Base-by-base conservation (phyloP, 2,888 invertebrate genomes). In the Idaea straminata region DNA sequence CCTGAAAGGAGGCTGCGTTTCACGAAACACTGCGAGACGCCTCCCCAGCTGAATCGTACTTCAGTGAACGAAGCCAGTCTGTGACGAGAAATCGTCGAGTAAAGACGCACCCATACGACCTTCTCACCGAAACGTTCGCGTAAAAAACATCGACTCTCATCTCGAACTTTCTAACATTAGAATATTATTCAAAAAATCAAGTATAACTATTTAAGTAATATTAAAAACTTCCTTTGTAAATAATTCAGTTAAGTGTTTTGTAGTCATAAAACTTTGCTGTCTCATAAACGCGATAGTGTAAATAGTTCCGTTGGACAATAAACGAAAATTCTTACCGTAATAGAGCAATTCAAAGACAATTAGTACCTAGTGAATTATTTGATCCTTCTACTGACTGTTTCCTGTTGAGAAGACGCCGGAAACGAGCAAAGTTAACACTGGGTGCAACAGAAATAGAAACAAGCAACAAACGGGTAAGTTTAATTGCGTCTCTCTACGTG, bases 121-220 rank as follows among this genome's bases (percentile, higher is more conserved):
- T 69, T 61, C 71, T 67, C 63, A 60, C 64, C 68, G 61, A 71
- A 72, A 73, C 71, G 65, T 64, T 72, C 84, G 85, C 91, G 91
- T 89, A 87, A 88, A 88, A 80, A 87, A 91, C 85, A 86, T 91
- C 91, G 90, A 87, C 71, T 74, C 67, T 64, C 63, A 69, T 68
- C 77, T 76, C 61, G 70, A 69, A 71, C 59, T 72, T 74, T 66
- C 68, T 68, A 63, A 5, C 35, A 60, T 57, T 35, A 57, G 35
- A 57, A 15, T 59, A 62, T 57, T 66, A 13, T 25, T 58, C 47
- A 47, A 47, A 47, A 38, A 47, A 13, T 47, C 6, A 7, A 47
- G 13, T 47, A 47, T 10, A 13, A 2, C 13, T 10, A 47, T 47
- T 10, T 36, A 57, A 59, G 57, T 63, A 47, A 57, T 6, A 35